These are phyloP conservation scores for Panzeria rudis DNA, from an alignment of 2,888 invertebrate genomes.

Conservation along the genomic window DNA sequence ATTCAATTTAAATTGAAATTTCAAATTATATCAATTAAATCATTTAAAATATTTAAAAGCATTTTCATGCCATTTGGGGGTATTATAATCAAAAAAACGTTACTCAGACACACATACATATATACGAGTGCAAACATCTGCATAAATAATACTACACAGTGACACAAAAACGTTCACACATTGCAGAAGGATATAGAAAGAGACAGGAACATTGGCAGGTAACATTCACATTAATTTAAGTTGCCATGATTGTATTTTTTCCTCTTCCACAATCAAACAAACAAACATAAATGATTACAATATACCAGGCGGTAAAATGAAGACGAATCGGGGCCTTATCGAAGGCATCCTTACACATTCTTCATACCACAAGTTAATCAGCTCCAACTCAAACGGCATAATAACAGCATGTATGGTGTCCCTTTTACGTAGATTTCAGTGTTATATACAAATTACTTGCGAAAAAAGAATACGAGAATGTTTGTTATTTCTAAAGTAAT, in stretches of 20 bases:
- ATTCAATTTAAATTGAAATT: conserved; percentile 65
- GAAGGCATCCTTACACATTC: too few relatives aligned
- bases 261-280: too few relatives aligned
- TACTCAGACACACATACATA: neutral
- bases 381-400: too few relatives aligned
- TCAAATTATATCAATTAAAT: conserved; percentile 72
- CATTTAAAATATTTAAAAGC: conserved; percentile 73
- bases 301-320: too few relatives aligned
- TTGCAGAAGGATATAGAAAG: neutral
- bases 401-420: too few relatives aligned
- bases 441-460: too few relatives aligned
- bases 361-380: too few relatives aligned
- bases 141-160: neutral
- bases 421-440: too few relatives aligned
- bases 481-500: too few relatives aligned
- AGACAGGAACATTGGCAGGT: neutral
- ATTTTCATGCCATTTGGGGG: conserved; percentile 67
- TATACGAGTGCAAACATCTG: neutral
- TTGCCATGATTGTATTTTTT: conserved; percentile 29
- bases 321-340: too few relatives aligned
- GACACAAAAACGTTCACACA: neutral
- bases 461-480: too few relatives aligned
- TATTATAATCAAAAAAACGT: neutral
- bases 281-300: too few relatives aligned
- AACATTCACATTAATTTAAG: conserved; percentile 21